phyloP scores from a whole-genome alignment of 2,797 vertebrate species.

The Molossus molossus region DNA sequence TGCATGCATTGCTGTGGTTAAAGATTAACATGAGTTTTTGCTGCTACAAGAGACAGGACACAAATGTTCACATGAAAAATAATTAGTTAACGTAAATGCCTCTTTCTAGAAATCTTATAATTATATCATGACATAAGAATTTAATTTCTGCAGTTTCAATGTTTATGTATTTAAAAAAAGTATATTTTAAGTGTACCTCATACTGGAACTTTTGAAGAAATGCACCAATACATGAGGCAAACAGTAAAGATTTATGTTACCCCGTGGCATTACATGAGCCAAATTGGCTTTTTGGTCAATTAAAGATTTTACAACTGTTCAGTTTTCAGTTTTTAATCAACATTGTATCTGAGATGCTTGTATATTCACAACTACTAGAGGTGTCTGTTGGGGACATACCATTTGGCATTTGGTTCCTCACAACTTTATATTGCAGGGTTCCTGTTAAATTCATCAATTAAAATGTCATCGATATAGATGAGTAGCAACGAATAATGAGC shows the following conservation, averaged over 20 bases:
- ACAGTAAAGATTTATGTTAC: neutral
- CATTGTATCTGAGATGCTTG: neutral
- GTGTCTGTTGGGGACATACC: neutral
- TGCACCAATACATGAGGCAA: neutral
- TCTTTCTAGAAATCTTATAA: neutral
- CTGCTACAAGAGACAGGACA: neutral
- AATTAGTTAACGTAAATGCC: neutral
- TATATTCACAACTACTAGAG: neutral
- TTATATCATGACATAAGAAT: neutral
- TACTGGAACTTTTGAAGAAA: neutral
- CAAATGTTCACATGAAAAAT: neutral
- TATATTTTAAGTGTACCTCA: neutral
- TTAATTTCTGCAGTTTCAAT: neutral
- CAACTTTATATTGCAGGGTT: neutral
- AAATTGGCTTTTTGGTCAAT: neutral
- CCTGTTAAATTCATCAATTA: neutral
- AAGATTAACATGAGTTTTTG: neutral
- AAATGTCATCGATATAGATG: neutral
- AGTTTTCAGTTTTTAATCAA: constrained; percentile 16
- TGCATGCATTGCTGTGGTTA: neutral
- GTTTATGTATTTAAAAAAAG: neutral
- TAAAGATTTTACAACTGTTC: neutral
- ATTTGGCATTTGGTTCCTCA: neutral
- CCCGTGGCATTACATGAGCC: neutral
- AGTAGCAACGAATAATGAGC: neutral